Evolutionary conservation across 2,888 invertebrate species (phyloP).

Genomic region (Drosophila suboccidentalis): DNA sequence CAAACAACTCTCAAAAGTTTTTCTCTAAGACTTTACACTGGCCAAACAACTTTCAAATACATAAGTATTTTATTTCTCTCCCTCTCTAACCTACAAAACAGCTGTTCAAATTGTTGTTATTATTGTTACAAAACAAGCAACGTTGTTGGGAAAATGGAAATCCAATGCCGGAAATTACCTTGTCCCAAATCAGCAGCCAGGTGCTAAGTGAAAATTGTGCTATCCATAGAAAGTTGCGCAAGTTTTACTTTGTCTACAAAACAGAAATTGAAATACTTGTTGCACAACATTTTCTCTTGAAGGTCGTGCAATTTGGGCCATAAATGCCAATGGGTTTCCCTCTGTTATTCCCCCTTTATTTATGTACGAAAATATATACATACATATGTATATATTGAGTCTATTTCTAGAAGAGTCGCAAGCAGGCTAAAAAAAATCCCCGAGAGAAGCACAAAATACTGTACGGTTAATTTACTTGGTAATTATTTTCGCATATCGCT

Average conservation of each 20-base stretch:
- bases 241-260: conserved; percentile 44
- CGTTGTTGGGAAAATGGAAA: conserved; percentile 52
- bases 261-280: conserved; percentile 62
- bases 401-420: conserved; percentile 7
- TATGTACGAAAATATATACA: not conserved
- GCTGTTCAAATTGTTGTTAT: conserved; percentile 42
- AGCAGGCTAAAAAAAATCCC: conserved; percentile 15
- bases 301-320: conserved; percentile 60
- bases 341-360: conserved; percentile 4
- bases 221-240: conserved; percentile 54
- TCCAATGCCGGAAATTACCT: conserved; percentile 75
- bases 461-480: conserved; percentile 19
- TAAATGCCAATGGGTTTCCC: conserved; percentile 27
- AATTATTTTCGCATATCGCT: conserved; percentile 8
- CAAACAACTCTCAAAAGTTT: conserved; percentile 23
- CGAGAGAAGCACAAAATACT: conserved; percentile 30
- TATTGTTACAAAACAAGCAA: conserved; percentile 40
- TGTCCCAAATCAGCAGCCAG: conserved; percentile 66
- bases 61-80: conserved; percentile 18
- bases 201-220: conserved; percentile 39
- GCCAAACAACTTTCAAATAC: conserved; percentile 60
- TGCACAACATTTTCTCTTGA: conserved; percentile 71
- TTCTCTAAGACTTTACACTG: conserved; percentile 1
- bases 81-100: conserved; percentile 23
- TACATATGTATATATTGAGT: not conserved